Base-by-base conservation (phyloP, 2,888 invertebrate genomes). In the Meandrusa payeni region DNA sequence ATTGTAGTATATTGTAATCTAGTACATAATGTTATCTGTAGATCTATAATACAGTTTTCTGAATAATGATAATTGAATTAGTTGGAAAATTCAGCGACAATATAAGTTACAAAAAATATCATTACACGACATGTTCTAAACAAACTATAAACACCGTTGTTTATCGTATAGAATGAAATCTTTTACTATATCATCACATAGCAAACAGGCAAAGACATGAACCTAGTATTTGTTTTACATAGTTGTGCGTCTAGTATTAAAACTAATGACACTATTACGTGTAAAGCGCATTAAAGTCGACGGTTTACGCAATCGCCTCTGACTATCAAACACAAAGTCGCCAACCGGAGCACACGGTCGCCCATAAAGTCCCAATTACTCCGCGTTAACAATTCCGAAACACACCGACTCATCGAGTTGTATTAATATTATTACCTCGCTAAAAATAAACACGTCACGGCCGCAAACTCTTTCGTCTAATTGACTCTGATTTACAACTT, bases 401-500 rank as follows among this genome's bases (percentile, higher is more conserved):
- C 44, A 31, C 17, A 44, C 40, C 23, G 28, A 46, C 47, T 40
- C 51, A 51, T 54, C 48, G 48, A 48, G 48, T 50, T 44, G 46
- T 50, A 54, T 54, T 57, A 57, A 61, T 57, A 59, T 61, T 55
- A 66, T 64, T 61, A 69, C 55, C 50, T 63, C 47, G 43, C 64
- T 60, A 58, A 65, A 64, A 60, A 63, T 60, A 61, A 59, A 58
- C 59, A 52, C 60, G 56, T 57, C 57, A 51, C 49, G 54, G 26
- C 50, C 52, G 52, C 51, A 52, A 51, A 53, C 57, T 58, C 57
- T 58, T 57, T 58, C 59, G 54, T 55, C 74, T 76, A 76, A 78
- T 77, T 76, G 78, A 67, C 61, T 66, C 66, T 76, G 76, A 81
- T 80, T 81, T 79, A 80, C 72, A 76, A 73, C 69, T 66, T 48